Conservation (phyloP, 1,140 invertebrate species). For the Asobara japonica region DNA sequence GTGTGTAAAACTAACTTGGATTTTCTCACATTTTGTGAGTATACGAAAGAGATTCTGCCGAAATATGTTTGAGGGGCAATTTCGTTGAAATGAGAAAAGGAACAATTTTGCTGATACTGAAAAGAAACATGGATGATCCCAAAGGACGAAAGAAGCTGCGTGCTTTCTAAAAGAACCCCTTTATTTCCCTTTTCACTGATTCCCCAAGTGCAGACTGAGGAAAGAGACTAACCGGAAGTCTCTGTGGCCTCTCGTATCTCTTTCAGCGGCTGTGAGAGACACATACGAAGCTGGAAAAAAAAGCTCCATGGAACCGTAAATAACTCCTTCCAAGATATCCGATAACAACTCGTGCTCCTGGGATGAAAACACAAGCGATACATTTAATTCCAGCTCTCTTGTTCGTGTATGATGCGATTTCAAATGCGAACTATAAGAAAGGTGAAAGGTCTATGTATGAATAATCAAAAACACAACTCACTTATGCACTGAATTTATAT, state of each 20-base stretch:
- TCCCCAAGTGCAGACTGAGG: neutral
- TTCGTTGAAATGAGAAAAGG: neutral
- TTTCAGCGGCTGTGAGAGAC: neutral
- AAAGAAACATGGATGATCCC: neutral
- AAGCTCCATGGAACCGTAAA: constrained; percentile 1
- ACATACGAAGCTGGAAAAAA: neutral
- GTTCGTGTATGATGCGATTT: no score
- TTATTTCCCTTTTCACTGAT: constrained; percentile 2
- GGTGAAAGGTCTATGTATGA: no score
- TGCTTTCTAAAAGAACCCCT: neutral
- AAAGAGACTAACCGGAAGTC: neutral
- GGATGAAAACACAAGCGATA: neutral
- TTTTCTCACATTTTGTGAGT: no score
- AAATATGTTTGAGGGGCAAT: no score
- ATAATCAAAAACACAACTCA: no score
- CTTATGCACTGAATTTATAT: no score
- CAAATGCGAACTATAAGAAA: no score
- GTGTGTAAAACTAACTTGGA: no score
- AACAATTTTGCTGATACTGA: neutral
- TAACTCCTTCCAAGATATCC: constrained; percentile 1
- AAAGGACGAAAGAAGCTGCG: neutral
- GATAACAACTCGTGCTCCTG: neutral
- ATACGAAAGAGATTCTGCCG: no score
- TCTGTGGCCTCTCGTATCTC: constrained; percentile 5
- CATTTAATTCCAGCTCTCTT: neutral